These are phyloP conservation scores for Antedon bifida DNA, from an alignment of 35 echinoderm and acorn worm genomes.

Conservation along the genomic window DNA sequence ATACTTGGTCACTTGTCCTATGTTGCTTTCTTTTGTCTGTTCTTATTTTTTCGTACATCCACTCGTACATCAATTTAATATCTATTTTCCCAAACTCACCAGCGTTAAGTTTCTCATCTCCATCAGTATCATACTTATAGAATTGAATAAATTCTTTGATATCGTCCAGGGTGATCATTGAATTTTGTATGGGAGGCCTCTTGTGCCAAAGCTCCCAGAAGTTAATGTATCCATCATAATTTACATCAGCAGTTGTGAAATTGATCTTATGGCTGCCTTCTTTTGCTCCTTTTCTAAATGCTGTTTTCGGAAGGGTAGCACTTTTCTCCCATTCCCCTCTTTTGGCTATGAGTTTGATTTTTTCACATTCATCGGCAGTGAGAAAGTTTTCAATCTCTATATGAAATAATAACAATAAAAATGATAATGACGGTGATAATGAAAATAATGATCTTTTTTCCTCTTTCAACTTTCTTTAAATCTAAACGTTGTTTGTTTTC, in stretches of 20 bases:
- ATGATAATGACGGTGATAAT: not conserved
- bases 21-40: not conserved
- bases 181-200: not conserved
- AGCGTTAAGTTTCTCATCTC: not conserved
- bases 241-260: not conserved
- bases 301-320: not conserved
- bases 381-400: not conserved
- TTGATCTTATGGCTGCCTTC: not conserved
- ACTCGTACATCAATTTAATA: not conserved
- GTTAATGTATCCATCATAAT: not conserved
- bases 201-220: not conserved
- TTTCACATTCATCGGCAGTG: not conserved
- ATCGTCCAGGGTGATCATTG: not conserved
- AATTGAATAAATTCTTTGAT: not conserved
- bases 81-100: not conserved
- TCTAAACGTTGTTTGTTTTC: too few relatives aligned
- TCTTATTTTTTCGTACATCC: not conserved
- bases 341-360: not conserved
- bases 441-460: not conserved
- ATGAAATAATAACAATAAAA: not conserved
- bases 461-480: too few relatives aligned
- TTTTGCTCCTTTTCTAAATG: not conserved
- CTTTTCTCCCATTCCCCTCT: not conserved
- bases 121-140: not conserved
- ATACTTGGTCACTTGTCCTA: not conserved